Base-by-base conservation (phyloP, 2,113 vertebrate species). In the Muntiacus muntjak region DNA sequence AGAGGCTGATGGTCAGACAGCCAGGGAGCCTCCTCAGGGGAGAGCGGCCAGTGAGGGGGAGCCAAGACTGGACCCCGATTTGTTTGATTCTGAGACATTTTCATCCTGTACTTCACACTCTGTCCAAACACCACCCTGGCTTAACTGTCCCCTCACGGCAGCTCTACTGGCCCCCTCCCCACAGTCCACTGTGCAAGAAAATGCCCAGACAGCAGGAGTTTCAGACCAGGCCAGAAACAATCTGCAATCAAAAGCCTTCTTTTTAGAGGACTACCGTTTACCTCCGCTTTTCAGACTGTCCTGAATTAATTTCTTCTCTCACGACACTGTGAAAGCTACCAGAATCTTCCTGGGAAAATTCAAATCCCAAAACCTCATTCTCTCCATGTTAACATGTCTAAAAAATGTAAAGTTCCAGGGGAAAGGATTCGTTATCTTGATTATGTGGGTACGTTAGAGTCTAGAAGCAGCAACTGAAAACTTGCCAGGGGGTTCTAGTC, bases 401-500 rank as follows among this genome's bases (percentile, higher is more conserved):
- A 60, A 58, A 88, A 74, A 16, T 21, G 52, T 17, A 7, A 36
- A 47, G 36, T 30, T 62, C 54, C 25, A 5, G n/a, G 15, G n/a
- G 74, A 26, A 86, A 81, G 36, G n/a, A 25, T 45, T 88, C 43
- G 64, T 82, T 85, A 6, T 87, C 86, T 83, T 60, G n/a, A 87
- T 82, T 71, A 36, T 1, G 36, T 87, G 7, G 30, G 5, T 45
- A 25, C 43, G 21, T 60, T 60, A 23, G 5, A 26, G 30, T 71
- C 94, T 17, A 90, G 25, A 95, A 98, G 71, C 45, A 5, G 40
- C 52, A 60, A 36, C 76, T 87, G 17, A 62, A 96, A 98, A 95
- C 93, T 57, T 43, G 13, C 19, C 19, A 1, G 10, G 62, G 21
- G 0, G 64, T 94, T 81, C 88, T 40, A 54, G 47, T 26, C 55